Base-by-base conservation (phyloP, 2,797 vertebrate species). In the Bovichtus variegatus region DNA sequence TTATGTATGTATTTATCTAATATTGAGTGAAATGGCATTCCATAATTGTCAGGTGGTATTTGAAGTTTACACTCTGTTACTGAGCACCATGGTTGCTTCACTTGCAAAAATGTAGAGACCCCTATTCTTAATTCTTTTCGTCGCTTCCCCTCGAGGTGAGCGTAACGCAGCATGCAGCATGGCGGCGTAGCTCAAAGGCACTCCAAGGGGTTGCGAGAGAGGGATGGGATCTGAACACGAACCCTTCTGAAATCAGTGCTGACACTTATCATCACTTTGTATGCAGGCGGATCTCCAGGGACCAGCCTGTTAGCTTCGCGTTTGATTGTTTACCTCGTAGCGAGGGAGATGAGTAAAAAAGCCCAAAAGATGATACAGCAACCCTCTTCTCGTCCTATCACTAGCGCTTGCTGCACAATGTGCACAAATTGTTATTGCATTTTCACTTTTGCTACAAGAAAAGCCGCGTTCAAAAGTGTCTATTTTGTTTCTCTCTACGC, bases 181-280 rank as follows among this genome's bases (percentile, higher is more conserved):
- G 44, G 74, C 61, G n/a, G 63, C 9, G 82, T 71, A 80, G 74
- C 89, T 91, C 83, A 87, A 89, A 92, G 83, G 82, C 77, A 66
- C 83, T 83, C 71, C 18, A 53, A 68, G 82, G 87, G 85, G 88
- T 79, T 78, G 86, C 9, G 74, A 84, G 65, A 77, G 79, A 68
- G 87, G 83, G 87, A 73, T 59, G 55, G 85, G 82, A 90, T 88
- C 71, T 84, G 87, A 94, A 79, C 87, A 73, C 31, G 31, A 83
- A 84, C 83, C 76, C 84, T 83, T 87, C 78, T 87, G 78, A 90
- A 94, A 94, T 93, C 92, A 92, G 79, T n/a, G 78, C 86, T 90
- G 93, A 94, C 90, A 92, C 87, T 89, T 82, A 91, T 87, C 82
- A 77, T 82, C 87, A 47, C 91, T 94, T 92, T 92, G 90, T 91